Evolutionary conservation across 35 echinoderm and acorn worm species (phyloP), one percentile per base, ranked within the genome.

Genomic region (Apostichopus parvimensis): DNA sequence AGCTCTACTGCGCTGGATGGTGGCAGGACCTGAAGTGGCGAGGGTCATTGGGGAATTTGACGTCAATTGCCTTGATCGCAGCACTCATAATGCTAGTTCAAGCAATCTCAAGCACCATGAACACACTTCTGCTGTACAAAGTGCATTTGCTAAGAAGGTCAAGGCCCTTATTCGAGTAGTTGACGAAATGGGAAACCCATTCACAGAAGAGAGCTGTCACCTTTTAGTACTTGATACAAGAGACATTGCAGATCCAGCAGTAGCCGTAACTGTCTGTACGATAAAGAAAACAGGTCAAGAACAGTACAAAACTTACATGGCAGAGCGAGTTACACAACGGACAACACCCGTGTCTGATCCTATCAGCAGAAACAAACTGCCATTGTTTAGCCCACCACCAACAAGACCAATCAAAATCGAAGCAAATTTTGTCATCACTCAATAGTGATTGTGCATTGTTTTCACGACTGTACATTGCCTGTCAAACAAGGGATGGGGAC

Each of bases 401-500:
- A 9, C 21, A n/a, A 75, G 71, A 85, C 22, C 45, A 76, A 22
- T 75, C 90, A 79, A 94, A 57, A 18, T 54, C 66, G 26, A 64
- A 92, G 81, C 87, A 22, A 56, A 45, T 87, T 23, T 23, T 94
- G 23, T 25, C 57, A 45, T 61, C 71, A 17, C 58, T 60, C 0
- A 60, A 4, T 1, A 60, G 11, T 12, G 58, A 60, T 12, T 60
- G 58, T 60, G 6, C 58, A 12, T 22, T 94, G 0, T 94, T 96
- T 56, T 95, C 91, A 15, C 57, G 89, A 26, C 73, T 96, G 22
- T 96, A 94, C 55, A 57, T 87, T 75, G 89, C 90, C 23, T 85
- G 4, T 24, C 94, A 95, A 54, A 78, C 56, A 93, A n/a, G 94
- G 4, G 24, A 95, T 77, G 94, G 91, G 52, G 89, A 95, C 66